Evolutionary conservation across 1,140 invertebrate species (phyloP), one percentile per base, ranked within the genome.

Genomic region (Lordiphosa clarofinis): DNA sequence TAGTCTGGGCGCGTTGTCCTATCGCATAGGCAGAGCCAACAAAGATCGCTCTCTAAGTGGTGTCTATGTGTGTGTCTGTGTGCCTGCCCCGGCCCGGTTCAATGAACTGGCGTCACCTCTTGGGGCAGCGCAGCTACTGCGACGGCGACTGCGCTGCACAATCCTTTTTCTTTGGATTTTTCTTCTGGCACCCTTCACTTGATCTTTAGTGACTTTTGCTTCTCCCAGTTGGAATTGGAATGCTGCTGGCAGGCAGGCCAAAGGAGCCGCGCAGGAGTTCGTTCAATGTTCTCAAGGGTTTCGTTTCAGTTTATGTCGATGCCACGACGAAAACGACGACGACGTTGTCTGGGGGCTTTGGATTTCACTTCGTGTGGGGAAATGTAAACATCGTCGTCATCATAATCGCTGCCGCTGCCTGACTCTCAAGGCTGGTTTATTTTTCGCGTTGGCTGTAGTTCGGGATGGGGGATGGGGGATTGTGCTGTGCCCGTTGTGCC

Each of bases 71-170:
- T 43, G 63, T 15, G 15, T 15, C 15, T 58, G 65, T 49, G 46
- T 48, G 5, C 36, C 12, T 50, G 47, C 21, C 21, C 21, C 21
- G 21, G 69, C 31, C 40, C 62, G 70, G 76, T 82, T 82, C 76
- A 82, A 76, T 76, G 76, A 82, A 82, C 76, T 82, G 62, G 44
- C 67, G 78, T 82, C 76, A 82, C 76, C 76, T 82, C 76, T 72
- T 63, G 68, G 56, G 62, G 78, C 78, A 61, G 75, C 67, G 76
- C 78, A 52, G 73, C 59, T 24, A 24, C 62, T 36, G 62, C 47
- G 11, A 24, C 64, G 31, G 52, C 55, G 21, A 28, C 56, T 52
- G 35, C 33, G 11, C 31, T 44, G 54, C 43, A 63, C 75, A 82
- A 82, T 82, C 76, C 76, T 82, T 79, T 79, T 79, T 71, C 68